Evolutionary conservation across 2,113 vertebrate genomes (phyloP), one percentile per base, ranked within the genome.

Genomic region (Addax nasomaculatus): DNA sequence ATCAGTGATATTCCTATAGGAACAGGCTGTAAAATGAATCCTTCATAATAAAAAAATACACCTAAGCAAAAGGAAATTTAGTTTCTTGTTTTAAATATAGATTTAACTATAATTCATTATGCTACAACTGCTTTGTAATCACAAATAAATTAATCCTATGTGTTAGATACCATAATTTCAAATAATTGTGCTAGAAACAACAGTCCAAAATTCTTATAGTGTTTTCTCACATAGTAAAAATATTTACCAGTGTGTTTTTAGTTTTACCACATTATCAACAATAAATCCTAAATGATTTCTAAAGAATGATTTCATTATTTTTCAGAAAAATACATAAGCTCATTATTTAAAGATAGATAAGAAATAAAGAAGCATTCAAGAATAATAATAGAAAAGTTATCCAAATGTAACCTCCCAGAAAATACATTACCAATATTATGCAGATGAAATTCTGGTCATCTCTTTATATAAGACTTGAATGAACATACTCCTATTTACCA

Each of bases 61-160:
- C 60, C n/a, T 12, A 93, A 15, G 1, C 13, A 79, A 91, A 95
- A 73, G 9, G 16, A 93, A 89, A 80, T 92, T 92, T 78, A 49
- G 27, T 25, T 90, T 86, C 79, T 90, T 70, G 39, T 84, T 47
- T 23, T 73, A 55, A 87, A 70, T 70, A 17, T 73, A 84, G 13
- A 58, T 80, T 96, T 84, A 94, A 58, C 33, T 96, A 5, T 85
- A 96, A 86, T 88, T 90, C n/a, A 62, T 96, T 87, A 53, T 58
- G 11, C 25, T 87, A 39, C n/a, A 84, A n/a, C 7, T 95, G 29
- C 16, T 62, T 84, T 89, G 12, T 57, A 93, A 86, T 53, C 45
- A 83, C 36, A 96, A 81, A 90, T 43, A 88, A 93, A 78, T 94
- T 86, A 97, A 86, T 90, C 84, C 53, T 17, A 51, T 85, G 84